phyloP scores from a whole-genome alignment of 1,140 invertebrate species.

The Notospermus geniculatus region DNA sequence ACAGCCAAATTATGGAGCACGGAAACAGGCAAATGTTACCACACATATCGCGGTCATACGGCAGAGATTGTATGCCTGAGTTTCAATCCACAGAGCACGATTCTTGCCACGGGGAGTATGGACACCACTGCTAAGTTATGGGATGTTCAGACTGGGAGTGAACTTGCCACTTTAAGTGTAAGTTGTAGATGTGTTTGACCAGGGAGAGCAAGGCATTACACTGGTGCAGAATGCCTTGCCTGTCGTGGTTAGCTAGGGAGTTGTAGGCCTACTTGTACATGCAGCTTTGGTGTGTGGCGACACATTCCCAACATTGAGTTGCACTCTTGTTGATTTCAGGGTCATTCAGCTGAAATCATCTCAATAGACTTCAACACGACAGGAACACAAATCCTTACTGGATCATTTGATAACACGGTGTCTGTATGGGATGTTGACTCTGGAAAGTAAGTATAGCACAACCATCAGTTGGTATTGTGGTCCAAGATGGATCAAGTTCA shows the following conservation, averaged over 20 bases:
- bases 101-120: constrained; percentile 73
- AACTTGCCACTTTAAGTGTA: constrained; percentile 59
- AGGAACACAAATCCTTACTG: constrained; percentile 70
- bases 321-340: constrained; percentile 55
- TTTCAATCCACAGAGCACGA: constrained; percentile 65
- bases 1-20: constrained; percentile 72
- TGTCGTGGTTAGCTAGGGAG: no score
- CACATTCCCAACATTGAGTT: no score
- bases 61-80: constrained; percentile 65
- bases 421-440: constrained; percentile 72
- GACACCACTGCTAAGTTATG: constrained; percentile 72
- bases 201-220: no score
- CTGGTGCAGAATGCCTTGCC: no score
- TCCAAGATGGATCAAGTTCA: no score
- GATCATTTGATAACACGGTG: constrained; percentile 76
- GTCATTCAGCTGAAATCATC: constrained; percentile 74
- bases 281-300: not conserved
- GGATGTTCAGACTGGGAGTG: constrained; percentile 65
- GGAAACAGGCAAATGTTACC: constrained; percentile 65
- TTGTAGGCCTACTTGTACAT: no score
- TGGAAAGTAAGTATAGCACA: constrained; percentile 61
- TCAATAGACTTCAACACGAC: constrained; percentile 69
- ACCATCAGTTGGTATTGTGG: no score
- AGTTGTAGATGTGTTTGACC: constrained; percentile 17
- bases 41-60: constrained; percentile 70